Base-by-base conservation (phyloP, 2,113 vertebrate genomes). In the Struthidea cinerea region DNA sequence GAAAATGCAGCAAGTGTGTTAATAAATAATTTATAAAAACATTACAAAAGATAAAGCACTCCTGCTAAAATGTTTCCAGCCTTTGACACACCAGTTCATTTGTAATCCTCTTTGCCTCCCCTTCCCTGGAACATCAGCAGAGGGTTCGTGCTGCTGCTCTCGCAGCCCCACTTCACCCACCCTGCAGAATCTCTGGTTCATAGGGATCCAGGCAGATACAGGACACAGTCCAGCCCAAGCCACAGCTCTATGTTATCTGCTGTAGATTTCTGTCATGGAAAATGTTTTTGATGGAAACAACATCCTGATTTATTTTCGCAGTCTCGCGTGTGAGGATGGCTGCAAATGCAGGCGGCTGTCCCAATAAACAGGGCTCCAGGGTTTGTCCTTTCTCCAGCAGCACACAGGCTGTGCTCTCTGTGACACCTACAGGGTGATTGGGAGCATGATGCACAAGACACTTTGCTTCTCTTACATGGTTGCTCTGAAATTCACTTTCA, bases 1-100 rank as follows among this genome's bases (percentile, higher is more conserved):
- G 87, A 94, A 85, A 94, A 94, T 27, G 78, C 74, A 84, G 93
- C 86, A 89, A 80, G 77, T 87, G 80, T 95, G 88, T 94, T 94
- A 89, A 95, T 96, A 94, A 90, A 96, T 95, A 94, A 97, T 87
- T 88, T 83, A 94, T 57, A 82, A 56, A 89, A 94, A 92, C 95
- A 93, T 93, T 95, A 93, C 63, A 83, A 87, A 95, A 91, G 93
- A 95, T 84, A 92, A 93, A 92, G 89, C 73, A 33, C 69, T 74
- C 73, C 90, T 49, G 41, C 52, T 89, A 92, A 93, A 90, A 88
- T 9, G 24, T 91, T 87, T 61, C 76, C 60, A 75, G 83, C 73
- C 84, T 88, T 50, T 5, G 28, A 91, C 89, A 86, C 14, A 84
- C 70, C 64, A 47, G 74, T 82, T 93, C 73, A 93, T 97, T 83